Percentiles rank a stretch among this genome's conserved stretches.
Conservation (phyloP, 2,888 invertebrate species). For the Drosophila ustulata region DNA sequence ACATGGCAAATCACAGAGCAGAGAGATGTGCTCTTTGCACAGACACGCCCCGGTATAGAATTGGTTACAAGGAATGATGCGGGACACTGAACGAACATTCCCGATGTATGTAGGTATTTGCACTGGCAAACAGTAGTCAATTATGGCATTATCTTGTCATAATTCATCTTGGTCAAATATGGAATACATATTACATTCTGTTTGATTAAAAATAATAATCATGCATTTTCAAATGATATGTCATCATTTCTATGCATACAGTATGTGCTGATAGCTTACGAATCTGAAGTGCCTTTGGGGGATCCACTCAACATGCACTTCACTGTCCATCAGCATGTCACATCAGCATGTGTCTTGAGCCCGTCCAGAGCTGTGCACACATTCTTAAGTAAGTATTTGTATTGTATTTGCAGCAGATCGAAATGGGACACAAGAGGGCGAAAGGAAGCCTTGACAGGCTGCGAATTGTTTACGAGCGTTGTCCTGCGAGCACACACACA, state of each 20-base stretch:
- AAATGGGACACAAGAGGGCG: not conserved
- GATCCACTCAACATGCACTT: constrained; percentile 8
- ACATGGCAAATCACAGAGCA: constrained; percentile 47
- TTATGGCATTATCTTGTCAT: constrained; percentile 55
- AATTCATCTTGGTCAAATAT: constrained; percentile 34
- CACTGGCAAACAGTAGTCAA: constrained; percentile 60
- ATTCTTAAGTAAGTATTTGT: constrained; percentile 31
- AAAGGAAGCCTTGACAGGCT: constrained; percentile 11
- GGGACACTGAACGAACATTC: not conserved
- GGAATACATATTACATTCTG: not conserved
- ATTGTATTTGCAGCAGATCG: constrained; percentile 21
- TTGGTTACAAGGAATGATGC: not conserved
- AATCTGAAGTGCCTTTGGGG: constrained; percentile 13
- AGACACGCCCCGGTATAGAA: constrained; percentile 18
- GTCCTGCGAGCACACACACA: constrained; percentile 9
- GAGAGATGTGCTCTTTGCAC: constrained; percentile 46
- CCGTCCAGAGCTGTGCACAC: constrained; percentile 16
- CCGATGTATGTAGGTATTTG: constrained; percentile 27
- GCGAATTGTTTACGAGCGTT: constrained; percentile 36
- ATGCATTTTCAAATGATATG: constrained; percentile 3
- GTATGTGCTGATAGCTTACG: not conserved
- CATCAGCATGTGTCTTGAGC: constrained; percentile 19
- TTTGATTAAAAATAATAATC: constrained; percentile 15
- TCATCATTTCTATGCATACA: not conserved
- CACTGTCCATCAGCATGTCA: not conserved